A percentile compares a stretch with the other conserved stretches of the same genome.
These are phyloP conservation scores for Catharus bicknelli DNA, from an alignment of 2,113 vertebrate species.

Conservation along the genomic window DNA sequence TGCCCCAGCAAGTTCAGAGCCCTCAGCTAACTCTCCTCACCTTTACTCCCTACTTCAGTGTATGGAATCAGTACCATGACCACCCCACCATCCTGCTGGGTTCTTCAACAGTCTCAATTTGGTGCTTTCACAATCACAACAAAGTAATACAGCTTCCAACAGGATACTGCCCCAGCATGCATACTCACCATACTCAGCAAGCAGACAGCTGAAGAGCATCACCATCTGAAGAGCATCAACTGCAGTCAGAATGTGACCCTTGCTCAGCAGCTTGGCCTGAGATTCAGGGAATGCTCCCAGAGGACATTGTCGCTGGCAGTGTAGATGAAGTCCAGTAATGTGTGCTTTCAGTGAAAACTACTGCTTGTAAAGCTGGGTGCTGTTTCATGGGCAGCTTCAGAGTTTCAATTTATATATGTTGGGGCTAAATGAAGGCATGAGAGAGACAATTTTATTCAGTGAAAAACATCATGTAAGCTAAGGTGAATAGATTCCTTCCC, in stretches of 20 bases:
- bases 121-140: background rate
- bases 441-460: background rate
- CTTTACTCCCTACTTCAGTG: background rate
- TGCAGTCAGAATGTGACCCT: background rate
- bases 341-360: background rate
- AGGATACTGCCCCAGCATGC: background rate
- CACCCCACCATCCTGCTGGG: background rate
- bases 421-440: background rate
- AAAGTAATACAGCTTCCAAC: background rate
- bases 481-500: background rate
- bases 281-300: background rate
- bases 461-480: background rate
- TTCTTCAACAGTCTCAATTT: background rate
- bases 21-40: background rate
- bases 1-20: background rate
- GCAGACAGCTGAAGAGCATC: background rate
- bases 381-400: background rate
- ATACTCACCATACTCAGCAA: background rate
- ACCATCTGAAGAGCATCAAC: background rate
- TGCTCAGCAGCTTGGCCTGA: background rate
- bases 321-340: background rate
- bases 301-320: background rate
- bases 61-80: background rate
- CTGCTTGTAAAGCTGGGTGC: background rate
- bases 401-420: accelerated